These are phyloP conservation scores for Formica exsecta DNA, from an alignment of 1,140 invertebrate species.

Conservation along the genomic window DNA sequence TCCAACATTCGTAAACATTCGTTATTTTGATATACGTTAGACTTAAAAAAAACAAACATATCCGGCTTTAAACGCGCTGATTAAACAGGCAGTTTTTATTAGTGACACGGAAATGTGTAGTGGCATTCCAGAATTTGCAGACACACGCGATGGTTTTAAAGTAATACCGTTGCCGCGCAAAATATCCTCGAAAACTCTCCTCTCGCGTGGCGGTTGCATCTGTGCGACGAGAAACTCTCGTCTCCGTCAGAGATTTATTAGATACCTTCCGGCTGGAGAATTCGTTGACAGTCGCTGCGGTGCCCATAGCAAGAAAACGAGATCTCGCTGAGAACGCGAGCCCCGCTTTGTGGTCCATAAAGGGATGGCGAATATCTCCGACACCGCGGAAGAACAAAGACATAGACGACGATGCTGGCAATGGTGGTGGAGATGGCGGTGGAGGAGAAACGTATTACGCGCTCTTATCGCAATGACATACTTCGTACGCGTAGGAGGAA, in stretches of 20 bases:
- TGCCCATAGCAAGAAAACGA: slow-evolving; percentile 49
- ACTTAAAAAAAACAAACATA: too few species aligned
- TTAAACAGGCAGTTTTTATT: slow-evolving; percentile 43
- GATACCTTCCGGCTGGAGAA: slow-evolving; percentile 59
- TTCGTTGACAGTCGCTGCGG: slow-evolving; percentile 57
- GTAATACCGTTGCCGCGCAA: slow-evolving; percentile 25
- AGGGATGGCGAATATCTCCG: slow-evolving; percentile 51
- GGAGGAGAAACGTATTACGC: slow-evolving; percentile 54
- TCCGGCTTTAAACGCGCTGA: neutral
- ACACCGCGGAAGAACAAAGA: slow-evolving; percentile 48
- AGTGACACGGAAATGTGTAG: neutral
- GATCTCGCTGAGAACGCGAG: slow-evolving; percentile 41
- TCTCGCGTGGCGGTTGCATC: neutral
- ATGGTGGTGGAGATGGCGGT: neutral
- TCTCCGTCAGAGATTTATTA: slow-evolving; percentile 63
- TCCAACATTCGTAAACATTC: neutral
- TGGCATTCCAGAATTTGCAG: neutral
- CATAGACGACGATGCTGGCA: neutral
- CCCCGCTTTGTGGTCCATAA: slow-evolving; percentile 58
- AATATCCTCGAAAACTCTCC: slow-evolving; percentile 38
- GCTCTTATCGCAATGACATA: slow-evolving; percentile 67
- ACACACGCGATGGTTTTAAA: slow-evolving; percentile 22
- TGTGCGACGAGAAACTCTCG: slow-evolving; percentile 57
- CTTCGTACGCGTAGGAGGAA: slow-evolving; percentile 52
- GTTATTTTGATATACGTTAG: neutral